Evolutionary conservation across 2,113 vertebrate species (phyloP), one percentile per base, ranked within the genome.

Genomic region (Ellobius talpinus): DNA sequence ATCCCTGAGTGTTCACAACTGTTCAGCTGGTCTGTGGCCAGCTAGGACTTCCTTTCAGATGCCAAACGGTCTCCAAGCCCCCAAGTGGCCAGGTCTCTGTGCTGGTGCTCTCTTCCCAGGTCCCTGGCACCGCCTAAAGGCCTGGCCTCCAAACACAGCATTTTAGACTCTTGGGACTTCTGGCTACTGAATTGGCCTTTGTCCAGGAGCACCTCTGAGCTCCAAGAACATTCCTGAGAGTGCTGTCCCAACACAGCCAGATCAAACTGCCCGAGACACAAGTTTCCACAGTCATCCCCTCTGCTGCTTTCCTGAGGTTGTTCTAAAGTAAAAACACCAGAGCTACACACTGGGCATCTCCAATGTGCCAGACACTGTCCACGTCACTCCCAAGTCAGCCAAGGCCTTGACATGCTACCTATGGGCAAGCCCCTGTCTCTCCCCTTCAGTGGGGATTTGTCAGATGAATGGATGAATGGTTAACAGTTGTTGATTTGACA

Each of bases 151-250:
- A 76, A 47, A 77, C 52, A 68, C 36, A 55, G 24, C 0, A 8
- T 47, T 39, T 94, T 78, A 36, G 6, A 16, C 42, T 87, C 82
- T n/a, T 0, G 0, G 47, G 52, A 77, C 47, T 47, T 66, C 73
- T 58, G 63, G 77, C 61, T 50, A 2, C 89, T 5, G 23, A 29
- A 23, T 47, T 47, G 81, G 90, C 45, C 58, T n/a, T 73, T 47
- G 87, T 76, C 87, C 70, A 70, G 31, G 42, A 87, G 87, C 42
- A 42, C 26, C 55, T 93, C 87, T 84, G 42, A 93, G 84, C 87
- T 94, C 96, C 96, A 94, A 84, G 90, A 76, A 95, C 93, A 66
- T 95, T 96, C 84, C 93, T 61, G 73, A 88, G 50, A 68, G 42
- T 85, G 91, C 91, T 76, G 55, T 92, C 24, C 47, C 70, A 26